These are phyloP conservation scores for Apis mellifera DNA, from an alignment of 1,140 invertebrate species.

Conservation along the genomic window DNA sequence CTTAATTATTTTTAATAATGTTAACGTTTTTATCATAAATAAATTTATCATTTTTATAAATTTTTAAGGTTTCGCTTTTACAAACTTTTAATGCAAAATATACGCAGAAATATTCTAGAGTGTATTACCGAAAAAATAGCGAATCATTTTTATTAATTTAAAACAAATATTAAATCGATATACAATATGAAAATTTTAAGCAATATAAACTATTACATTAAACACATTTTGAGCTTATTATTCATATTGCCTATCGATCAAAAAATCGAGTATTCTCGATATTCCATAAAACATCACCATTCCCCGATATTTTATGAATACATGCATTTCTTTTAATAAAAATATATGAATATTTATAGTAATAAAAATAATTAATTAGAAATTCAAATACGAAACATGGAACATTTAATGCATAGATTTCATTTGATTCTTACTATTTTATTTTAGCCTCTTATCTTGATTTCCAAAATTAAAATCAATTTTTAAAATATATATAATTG, in stretches of 20 bases:
- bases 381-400: constrained; percentile 3
- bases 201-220: neutral
- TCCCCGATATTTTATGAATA: neutral
- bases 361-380: neutral
- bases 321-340: neutral
- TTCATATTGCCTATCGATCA: neutral
- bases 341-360: neutral
- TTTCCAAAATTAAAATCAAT: constrained; percentile 6
- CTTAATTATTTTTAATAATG: neutral
- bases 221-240: neutral
- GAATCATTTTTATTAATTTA: constrained; percentile 2
- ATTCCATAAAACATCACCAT: neutral
- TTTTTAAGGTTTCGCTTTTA: neutral
- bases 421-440: neutral
- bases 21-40: neutral
- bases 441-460: constrained; percentile 11
- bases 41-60: neutral
- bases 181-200: constrained; percentile 11
- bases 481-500: neutral
- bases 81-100: neutral
- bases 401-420: neutral
- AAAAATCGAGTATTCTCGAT: neutral
- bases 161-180: constrained; percentile 4
- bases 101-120: neutral
- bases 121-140: neutral